These are phyloP conservation scores for Physocephala rufipes DNA, from an alignment of 2,888 invertebrate genomes.

Conservation along the genomic window DNA sequence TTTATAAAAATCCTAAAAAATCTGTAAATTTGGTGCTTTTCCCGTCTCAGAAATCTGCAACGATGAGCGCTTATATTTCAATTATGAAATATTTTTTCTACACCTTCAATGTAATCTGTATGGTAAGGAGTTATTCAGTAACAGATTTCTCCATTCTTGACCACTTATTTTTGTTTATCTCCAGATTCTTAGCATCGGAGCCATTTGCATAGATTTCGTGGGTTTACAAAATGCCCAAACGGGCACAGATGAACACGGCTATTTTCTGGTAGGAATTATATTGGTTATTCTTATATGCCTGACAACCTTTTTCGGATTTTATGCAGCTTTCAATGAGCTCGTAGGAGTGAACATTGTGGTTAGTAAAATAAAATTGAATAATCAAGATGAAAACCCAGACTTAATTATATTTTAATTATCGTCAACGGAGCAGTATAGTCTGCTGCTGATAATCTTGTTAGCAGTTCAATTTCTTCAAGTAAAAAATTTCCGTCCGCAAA, in stretches of 20 bases:
- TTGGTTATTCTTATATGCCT: constrained; percentile 77
- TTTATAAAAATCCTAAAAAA: no score
- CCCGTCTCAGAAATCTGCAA: background rate
- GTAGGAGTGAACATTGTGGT: constrained; percentile 27
- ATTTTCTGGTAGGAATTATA: constrained; percentile 61
- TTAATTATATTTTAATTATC: constrained; percentile 19
- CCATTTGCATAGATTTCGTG: constrained; percentile 48
- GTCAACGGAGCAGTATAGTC: constrained; percentile 50
- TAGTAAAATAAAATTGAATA: constrained; percentile 31
- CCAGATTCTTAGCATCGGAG: constrained; percentile 52
- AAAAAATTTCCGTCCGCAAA: constrained; percentile 51
- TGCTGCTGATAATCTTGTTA: constrained; percentile 54
- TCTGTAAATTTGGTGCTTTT: background rate
- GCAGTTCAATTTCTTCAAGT: constrained; percentile 56
- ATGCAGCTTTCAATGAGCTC: constrained; percentile 81
- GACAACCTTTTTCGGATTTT: constrained; percentile 89
- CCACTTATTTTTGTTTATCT: constrained; percentile 29
- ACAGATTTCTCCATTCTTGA: background rate
- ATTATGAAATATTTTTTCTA: constrained; percentile 56
- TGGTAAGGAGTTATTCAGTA: constrained; percentile 48
- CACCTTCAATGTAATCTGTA: constrained; percentile 53
- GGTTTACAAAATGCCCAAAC: constrained; percentile 45
- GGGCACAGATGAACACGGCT: constrained; percentile 39
- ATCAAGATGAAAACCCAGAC: constrained; percentile 16
- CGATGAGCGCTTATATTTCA: constrained; percentile 54